Evolutionary conservation across 1,140 invertebrate species (phyloP).

Genomic region (Subanguina moxae): DNA sequence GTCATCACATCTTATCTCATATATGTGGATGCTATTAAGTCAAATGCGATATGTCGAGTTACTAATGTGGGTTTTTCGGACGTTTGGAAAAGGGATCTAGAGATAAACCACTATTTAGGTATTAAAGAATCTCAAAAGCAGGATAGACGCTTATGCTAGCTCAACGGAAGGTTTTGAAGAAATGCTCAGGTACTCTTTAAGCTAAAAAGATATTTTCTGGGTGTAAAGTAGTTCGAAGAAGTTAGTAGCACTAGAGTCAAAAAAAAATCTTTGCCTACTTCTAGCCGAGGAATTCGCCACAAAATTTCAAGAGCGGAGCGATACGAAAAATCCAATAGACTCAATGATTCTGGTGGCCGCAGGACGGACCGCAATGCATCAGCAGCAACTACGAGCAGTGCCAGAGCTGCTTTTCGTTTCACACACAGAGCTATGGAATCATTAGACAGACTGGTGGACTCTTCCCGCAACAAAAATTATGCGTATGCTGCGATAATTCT

Average conservation of each 20-base stretch:
- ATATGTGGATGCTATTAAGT: slow-evolving; percentile 62
- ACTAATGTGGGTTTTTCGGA: neutral
- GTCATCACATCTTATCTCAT: slow-evolving; percentile 79
- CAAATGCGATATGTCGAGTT: slow-evolving; percentile 11
- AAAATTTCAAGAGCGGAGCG: neutral
- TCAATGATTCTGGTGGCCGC: neutral
- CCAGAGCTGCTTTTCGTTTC: neutral
- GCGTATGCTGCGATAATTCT: slow-evolving; percentile 4
- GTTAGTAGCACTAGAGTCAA: too few relatives aligned
- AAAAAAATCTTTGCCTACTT: too few relatives aligned
- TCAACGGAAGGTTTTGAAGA: neutral
- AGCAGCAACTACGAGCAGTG: neutral
- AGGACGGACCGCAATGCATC: neutral
- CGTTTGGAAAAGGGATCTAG: neutral
- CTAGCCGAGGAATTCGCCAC: neutral
- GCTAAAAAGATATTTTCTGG: too few relatives aligned
- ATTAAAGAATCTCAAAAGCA: neutral
- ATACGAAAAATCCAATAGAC: neutral
- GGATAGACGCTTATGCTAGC: slow-evolving; percentile 6
- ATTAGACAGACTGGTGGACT: neutral
- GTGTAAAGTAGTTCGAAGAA: too few relatives aligned
- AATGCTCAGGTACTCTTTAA: neutral
- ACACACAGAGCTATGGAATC: neutral
- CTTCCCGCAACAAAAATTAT: neutral
- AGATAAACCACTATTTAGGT: neutral